Evolutionary conservation across 2,797 vertebrate species (phyloP).

Genomic region (Lycodopsis pacificus): DNA sequence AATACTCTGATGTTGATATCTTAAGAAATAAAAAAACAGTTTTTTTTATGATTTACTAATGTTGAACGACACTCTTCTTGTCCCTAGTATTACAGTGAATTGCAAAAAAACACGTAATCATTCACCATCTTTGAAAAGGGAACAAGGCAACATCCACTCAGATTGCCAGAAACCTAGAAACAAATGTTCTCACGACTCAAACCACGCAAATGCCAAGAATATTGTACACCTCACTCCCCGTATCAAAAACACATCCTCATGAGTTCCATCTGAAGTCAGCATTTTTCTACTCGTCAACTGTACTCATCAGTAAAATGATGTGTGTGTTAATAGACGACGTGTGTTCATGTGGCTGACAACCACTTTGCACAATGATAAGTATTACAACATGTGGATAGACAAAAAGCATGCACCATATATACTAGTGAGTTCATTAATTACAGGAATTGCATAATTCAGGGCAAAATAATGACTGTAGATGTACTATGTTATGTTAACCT

Average conservation of each 20-base stretch:
- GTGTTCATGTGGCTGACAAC: background rate
- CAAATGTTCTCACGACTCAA: slow-evolving; percentile 37
- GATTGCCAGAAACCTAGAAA: slow-evolving; percentile 36
- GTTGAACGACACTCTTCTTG: background rate
- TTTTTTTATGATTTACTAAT: background rate
- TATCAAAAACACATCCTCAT: slow-evolving; percentile 12
- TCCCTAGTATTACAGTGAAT: slow-evolving; percentile 9
- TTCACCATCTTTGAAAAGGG: slow-evolving; percentile 60
- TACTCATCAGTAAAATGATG: background rate
- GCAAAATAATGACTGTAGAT: background rate
- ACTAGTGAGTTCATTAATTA: background rate
- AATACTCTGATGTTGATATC: background rate
- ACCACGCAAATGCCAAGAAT: slow-evolving; percentile 24
- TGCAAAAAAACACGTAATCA: slow-evolving; percentile 46
- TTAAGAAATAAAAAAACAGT: background rate
- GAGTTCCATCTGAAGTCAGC: slow-evolving; percentile 21
- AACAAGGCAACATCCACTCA: slow-evolving; percentile 39
- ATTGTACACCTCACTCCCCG: slow-evolving; percentile 24
- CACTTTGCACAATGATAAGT: background rate
- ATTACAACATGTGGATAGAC: background rate
- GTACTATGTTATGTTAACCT: background rate
- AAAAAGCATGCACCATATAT: background rate
- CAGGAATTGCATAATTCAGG: slow-evolving; percentile 4
- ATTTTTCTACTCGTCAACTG: background rate
- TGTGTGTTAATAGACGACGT: background rate